Conservation (phyloP, 2,113 vertebrate species). For the Irena cyanogastra region DNA sequence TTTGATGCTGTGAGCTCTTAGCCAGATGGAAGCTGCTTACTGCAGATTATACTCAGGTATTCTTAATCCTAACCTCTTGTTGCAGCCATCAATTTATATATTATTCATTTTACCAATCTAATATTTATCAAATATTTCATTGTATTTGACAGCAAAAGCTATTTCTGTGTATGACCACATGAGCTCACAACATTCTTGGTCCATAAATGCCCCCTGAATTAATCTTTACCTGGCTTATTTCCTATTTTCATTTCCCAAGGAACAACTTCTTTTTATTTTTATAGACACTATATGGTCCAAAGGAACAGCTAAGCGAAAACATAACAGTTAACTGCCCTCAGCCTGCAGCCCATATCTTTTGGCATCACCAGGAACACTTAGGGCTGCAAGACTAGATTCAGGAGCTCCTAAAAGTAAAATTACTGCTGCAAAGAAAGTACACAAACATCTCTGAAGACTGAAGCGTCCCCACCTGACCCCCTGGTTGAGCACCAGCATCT, state of each 20-base stretch:
- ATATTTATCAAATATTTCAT: neutral
- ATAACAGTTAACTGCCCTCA: conserved; percentile 10
- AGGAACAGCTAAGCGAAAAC: conserved; percentile 6
- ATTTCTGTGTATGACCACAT: neutral
- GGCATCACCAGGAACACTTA: neutral
- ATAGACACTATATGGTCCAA: neutral
- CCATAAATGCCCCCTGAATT: neutral
- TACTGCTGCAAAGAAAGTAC: neutral
- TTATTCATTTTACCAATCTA: neutral
- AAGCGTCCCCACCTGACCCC: neutral
- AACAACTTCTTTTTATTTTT: neutral
- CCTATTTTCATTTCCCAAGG: neutral
- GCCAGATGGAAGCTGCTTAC: neutral
- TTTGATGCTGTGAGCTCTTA: neutral
- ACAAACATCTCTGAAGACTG: neutral
- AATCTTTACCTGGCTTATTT: neutral
- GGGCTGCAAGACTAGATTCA: neutral
- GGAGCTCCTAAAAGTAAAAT: neutral
- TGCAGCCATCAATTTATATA: neutral
- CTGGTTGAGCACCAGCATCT: neutral
- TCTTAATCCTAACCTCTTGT: neutral
- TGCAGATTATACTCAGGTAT: neutral
- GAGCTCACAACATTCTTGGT: neutral
- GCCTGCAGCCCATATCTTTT: neutral
- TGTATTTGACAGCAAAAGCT: neutral